Percentiles rank a stretch among this genome's conserved stretches.
Evolutionary conservation across 1,140 invertebrate species (phyloP).

Genomic region (Chironomus tepperi): DNA sequence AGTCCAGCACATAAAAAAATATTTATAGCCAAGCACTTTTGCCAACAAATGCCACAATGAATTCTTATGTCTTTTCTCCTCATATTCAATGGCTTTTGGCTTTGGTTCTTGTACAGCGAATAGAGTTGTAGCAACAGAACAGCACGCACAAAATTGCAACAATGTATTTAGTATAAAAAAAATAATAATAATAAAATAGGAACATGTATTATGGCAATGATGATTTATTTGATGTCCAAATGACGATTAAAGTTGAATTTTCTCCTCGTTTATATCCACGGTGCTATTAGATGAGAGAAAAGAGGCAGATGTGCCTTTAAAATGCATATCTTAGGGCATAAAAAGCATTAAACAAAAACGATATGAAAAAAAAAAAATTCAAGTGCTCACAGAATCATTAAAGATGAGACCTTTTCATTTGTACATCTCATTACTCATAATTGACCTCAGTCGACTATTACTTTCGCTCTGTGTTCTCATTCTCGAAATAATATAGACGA

Average conservation of each 20-base stretch:
- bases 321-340: too few species aligned
- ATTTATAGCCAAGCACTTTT: neutral
- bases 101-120: neutral
- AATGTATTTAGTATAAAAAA: neutral
- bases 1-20: neutral
- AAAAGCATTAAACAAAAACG: too few species aligned
- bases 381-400: conserved; percentile 12
- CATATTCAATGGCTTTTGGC: neutral
- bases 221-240: neutral
- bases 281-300: too few species aligned
- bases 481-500: neutral
- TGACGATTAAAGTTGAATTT: neutral
- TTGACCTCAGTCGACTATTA: neutral
- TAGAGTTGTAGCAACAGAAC: neutral
- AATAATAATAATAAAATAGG: too few species aligned
- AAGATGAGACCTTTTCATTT: neutral
- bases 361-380: too few species aligned
- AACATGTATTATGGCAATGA: neutral
- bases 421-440: neutral
- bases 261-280: too few species aligned
- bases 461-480: neutral
- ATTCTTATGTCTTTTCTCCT: neutral
- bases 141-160: conserved; percentile 11
- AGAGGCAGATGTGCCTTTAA: too few species aligned
- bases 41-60: neutral